Percentiles rank a stretch among this genome's conserved stretches.
Conservation (phyloP, 1,140 invertebrate genomes). For the Uloborus diversus region DNA sequence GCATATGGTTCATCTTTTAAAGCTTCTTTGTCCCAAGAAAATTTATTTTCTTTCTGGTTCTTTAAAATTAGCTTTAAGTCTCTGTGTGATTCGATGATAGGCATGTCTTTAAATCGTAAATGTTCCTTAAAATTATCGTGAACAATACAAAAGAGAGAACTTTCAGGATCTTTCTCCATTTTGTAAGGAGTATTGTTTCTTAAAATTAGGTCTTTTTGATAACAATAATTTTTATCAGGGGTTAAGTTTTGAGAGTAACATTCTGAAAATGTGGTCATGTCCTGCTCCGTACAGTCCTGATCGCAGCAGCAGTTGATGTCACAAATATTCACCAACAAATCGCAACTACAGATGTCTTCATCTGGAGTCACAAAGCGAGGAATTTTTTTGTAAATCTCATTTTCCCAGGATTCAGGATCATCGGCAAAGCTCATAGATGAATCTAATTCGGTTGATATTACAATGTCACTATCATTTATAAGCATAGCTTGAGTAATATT, state of each 20-base stretch:
- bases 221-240: constrained; percentile 31
- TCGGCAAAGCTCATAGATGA: background rate
- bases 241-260: background rate
- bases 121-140: constrained; percentile 36
- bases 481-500: too few relatives aligned
- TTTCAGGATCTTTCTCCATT: constrained; percentile 16
- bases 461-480: too few relatives aligned
- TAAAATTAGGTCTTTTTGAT: constrained; percentile 28
- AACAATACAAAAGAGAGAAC: constrained; percentile 40
- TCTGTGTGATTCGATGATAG: constrained; percentile 23
- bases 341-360: constrained; percentile 43
- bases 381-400: background rate
- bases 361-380: background rate
- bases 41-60: constrained; percentile 13
- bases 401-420: background rate
- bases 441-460: background rate
- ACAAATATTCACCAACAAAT: constrained; percentile 16
- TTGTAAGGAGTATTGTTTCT: constrained; percentile 37
- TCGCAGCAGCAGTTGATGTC: constrained; percentile 53
- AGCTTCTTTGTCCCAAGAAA: constrained; percentile 20
- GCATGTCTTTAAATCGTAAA: constrained; percentile 24
- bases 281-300: constrained; percentile 39
- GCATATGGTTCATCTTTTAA: background rate
- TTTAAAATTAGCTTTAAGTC: constrained; percentile 23
- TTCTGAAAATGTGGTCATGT: constrained; percentile 39